Percentiles rank a stretch among this genome's conserved stretches.
phyloP scores from a whole-genome alignment of 2,888 invertebrate species.

The Oligia latruncula region DNA sequence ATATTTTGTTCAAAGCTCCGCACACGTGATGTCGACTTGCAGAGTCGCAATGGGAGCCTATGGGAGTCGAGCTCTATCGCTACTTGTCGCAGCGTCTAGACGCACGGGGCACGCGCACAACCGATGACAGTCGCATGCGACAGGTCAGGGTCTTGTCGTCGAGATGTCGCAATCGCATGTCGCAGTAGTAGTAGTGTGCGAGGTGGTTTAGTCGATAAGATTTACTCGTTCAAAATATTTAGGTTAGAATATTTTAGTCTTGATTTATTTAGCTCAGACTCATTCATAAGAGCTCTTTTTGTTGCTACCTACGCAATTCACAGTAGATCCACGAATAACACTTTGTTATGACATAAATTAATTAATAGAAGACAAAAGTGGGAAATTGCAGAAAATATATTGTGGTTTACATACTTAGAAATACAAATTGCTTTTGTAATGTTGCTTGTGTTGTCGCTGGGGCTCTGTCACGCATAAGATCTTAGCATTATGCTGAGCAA shows the following conservation, averaged over 20 bases:
- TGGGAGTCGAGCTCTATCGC: no score
- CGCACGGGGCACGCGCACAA: no score
- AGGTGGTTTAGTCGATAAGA: background rate
- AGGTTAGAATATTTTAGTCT: background rate
- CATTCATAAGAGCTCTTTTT: slow-evolving; percentile 3
- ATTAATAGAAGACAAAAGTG: background rate
- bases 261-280: background rate
- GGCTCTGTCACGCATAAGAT: no score
- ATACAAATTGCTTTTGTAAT: no score
- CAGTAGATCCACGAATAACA: background rate
- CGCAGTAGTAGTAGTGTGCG: background rate
- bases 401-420: no score
- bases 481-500: no score
- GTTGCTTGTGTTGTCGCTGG: no score
- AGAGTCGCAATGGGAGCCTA: no score
- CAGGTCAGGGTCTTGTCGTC: background rate
- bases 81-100: no score
- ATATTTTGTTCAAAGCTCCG: no score
- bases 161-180: background rate
- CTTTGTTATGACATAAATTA: background rate
- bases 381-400: background rate
- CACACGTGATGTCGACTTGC: no score
- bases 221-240: background rate
- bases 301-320: background rate
- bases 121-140: no score